Percentiles rank a stretch among this genome's conserved stretches.
Conservation (phyloP, 2,797 vertebrate genomes). For the Poecilia wingei region DNA sequence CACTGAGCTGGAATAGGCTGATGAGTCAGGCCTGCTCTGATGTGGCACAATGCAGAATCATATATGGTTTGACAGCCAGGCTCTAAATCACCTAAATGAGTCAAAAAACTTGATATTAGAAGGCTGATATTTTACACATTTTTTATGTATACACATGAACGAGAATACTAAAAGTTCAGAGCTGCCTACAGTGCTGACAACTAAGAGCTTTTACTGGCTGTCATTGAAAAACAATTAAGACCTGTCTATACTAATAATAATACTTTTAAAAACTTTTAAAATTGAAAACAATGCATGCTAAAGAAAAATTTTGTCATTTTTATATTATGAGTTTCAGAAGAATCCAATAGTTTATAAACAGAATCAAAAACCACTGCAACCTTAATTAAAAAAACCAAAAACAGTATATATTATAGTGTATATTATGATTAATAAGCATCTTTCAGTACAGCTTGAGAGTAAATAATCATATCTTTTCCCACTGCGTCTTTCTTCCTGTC, state of each 20-base stretch:
- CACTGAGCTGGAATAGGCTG: slow-evolving; percentile 37
- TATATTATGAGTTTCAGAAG: not conserved
- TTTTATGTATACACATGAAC: not conserved
- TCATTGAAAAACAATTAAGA: not conserved
- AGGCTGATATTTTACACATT: not conserved
- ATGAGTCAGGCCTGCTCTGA: slow-evolving; percentile 35
- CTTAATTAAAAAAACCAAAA: not conserved
- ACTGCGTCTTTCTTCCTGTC: not conserved
- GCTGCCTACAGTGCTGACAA: not conserved
- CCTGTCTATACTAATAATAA: not conserved
- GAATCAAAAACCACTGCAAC: not conserved
- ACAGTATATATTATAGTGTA: not conserved
- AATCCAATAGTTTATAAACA: not conserved
- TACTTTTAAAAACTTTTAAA: too few relatives aligned
- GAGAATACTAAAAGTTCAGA: not conserved
- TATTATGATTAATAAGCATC: not conserved
- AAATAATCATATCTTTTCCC: not conserved
- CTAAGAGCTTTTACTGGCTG: not conserved
- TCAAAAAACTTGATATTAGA: slow-evolving; percentile 17
- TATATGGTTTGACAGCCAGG: slow-evolving; percentile 30
- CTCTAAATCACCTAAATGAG: slow-evolving; percentile 39
- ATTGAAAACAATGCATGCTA: not conserved
- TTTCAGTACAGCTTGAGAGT: not conserved
- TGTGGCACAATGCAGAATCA: slow-evolving; percentile 38
- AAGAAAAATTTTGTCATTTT: not conserved